phyloP scores from a whole-genome alignment of 2,113 vertebrate genomes.

The Etheostoma cragini region DNA sequence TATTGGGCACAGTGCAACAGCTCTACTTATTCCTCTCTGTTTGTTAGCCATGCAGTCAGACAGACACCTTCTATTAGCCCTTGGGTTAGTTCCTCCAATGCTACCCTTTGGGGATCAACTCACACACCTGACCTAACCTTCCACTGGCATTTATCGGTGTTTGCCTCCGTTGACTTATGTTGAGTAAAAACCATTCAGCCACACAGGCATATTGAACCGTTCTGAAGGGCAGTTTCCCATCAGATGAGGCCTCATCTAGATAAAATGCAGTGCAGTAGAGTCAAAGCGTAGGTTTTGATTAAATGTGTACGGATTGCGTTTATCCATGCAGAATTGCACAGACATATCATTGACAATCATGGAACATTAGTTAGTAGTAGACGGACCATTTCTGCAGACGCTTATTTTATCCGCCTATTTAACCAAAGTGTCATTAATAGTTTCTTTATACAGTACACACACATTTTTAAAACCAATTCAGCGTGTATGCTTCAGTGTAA shows the following conservation, averaged over 20 bases:
- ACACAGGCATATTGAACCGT: constrained; percentile 56
- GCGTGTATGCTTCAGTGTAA: background rate
- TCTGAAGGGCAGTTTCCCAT: constrained; percentile 60
- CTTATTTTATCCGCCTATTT: constrained; percentile 27
- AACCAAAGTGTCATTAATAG: constrained; percentile 29
- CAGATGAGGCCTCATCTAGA: constrained; percentile 33
- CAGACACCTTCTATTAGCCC: constrained; percentile 58
- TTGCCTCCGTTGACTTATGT: constrained; percentile 69
- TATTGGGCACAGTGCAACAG: constrained; percentile 36
- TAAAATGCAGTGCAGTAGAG: constrained; percentile 26
- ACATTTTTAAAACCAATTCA: constrained; percentile 15
- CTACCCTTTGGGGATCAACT: constrained; percentile 68
- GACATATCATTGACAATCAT: constrained; percentile 6
- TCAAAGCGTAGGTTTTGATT: constrained; percentile 7
- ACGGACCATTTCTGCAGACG: background rate
- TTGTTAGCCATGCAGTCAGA: constrained; percentile 55
- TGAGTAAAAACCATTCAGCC: constrained; percentile 72
- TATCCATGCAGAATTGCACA: constrained; percentile 32
- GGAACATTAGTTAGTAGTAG: constrained; percentile 12
- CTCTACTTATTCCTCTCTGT: constrained; percentile 41
- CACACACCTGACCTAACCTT: constrained; percentile 73
- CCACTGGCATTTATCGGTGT: constrained; percentile 73
- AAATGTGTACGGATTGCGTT: background rate
- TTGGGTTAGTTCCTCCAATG: constrained; percentile 67
- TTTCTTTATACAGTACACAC: constrained; percentile 5